phyloP scores from a whole-genome alignment of 2,113 vertebrate species.

The Hepsetus odoe region DNA sequence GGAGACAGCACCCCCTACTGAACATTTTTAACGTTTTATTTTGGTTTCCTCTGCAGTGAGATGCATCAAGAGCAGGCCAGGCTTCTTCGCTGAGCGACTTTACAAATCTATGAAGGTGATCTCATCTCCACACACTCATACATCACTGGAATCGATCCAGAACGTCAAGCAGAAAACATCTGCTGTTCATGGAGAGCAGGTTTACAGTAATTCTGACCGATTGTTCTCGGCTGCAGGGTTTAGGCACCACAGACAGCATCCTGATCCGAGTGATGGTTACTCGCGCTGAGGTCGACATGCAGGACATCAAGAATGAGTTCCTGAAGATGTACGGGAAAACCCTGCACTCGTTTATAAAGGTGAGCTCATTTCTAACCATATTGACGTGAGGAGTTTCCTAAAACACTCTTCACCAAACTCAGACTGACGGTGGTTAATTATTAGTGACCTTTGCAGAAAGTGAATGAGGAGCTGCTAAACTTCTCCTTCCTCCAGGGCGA shows the following conservation, averaged over 20 bases:
- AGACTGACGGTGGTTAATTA: no score
- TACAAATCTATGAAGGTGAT: constrained; percentile 98
- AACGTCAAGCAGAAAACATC: background rate
- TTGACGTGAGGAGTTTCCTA: background rate
- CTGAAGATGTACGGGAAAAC: constrained; percentile 89
- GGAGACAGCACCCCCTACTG: no score
- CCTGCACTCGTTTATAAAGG: constrained; percentile 95
- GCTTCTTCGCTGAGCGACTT: constrained; percentile 91
- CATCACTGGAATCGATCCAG: background rate
- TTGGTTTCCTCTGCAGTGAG: constrained; percentile 79
- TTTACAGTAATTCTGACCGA: no score
- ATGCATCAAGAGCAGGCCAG: constrained; percentile 80
- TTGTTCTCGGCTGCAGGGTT: constrained; percentile 73
- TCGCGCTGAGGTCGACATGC: constrained; percentile 91
- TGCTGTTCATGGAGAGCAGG: no score
- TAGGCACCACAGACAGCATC: constrained; percentile 89
- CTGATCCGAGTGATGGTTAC: constrained; percentile 94
- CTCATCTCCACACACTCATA: background rate
- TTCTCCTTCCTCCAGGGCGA: constrained; percentile 79
- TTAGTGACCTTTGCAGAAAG: no score
- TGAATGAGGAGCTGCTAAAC: background rate
- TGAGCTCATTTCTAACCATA: constrained; percentile 57
- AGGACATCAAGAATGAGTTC: constrained; percentile 89
- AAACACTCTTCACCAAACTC: no score
- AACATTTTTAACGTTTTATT: background rate